A percentile compares a stretch with the other conserved stretches of the same genome.
Conservation (phyloP, 1,140 invertebrate species). For the Pararge aegeria region DNA sequence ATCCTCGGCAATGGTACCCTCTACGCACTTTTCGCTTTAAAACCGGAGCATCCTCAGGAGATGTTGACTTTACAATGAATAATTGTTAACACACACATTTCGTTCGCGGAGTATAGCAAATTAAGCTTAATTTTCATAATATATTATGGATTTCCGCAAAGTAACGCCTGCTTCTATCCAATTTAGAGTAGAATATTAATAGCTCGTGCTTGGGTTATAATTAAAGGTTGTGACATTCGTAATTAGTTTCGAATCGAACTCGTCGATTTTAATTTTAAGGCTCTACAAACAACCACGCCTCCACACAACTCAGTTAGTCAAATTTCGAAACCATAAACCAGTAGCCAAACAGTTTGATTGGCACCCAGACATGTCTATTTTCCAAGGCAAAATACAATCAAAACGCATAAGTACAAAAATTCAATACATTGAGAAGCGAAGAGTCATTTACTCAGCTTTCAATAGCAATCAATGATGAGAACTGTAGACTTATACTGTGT, state of each 20-base stretch:
- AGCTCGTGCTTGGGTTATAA: not conserved
- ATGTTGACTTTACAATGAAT: too few species aligned
- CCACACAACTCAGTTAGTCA: conserved; percentile 1
- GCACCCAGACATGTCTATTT: not conserved
- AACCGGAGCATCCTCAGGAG: too few species aligned
- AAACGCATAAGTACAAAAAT: not conserved
- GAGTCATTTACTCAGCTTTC: conserved; percentile 23
- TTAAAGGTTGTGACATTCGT: conserved; percentile 1
- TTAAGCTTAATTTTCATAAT: too few species aligned
- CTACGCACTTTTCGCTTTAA: too few species aligned
- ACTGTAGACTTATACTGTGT: conserved; percentile 29
- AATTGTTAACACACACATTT: too few species aligned
- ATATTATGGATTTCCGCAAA: too few species aligned
- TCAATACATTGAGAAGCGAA: conserved; percentile 14
- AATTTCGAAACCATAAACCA: conserved; percentile 23
- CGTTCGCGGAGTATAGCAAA: too few species aligned
- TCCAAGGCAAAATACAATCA: conserved; percentile 6
- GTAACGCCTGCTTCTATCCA: too few species aligned
- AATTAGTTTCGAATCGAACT: not conserved
- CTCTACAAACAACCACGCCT: conserved; percentile 13
- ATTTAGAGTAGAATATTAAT: too few species aligned
- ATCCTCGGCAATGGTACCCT: too few species aligned
- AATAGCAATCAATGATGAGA: conserved; percentile 32
- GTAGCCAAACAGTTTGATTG: conserved; percentile 22
- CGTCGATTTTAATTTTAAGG: not conserved